Base-by-base conservation (phyloP, 2,113 vertebrate species). In the Plotosus lineatus region DNA sequence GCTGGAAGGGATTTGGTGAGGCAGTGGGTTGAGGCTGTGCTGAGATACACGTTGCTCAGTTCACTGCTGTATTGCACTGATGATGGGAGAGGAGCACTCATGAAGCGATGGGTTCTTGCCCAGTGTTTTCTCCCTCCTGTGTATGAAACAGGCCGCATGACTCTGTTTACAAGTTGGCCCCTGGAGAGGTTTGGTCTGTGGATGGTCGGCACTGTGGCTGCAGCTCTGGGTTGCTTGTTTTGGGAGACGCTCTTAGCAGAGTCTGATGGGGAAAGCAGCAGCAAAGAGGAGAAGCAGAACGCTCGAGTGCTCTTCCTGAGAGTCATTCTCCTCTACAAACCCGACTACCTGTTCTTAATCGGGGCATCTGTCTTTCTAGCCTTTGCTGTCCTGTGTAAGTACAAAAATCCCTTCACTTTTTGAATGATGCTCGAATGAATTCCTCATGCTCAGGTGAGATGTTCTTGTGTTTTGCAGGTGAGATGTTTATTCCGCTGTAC, bases 311-410 rank as follows among this genome's bases (percentile, higher is more conserved):
- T 93, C 10, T 51, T 94, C 4, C 0, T 90, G 80, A 91, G 90
- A 42, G 90, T 95, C 26, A 0, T 96, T 1, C 26, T 3, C 0
- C 36, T 93, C 23, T 91, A 1, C 26, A 77, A 12, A 21, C 88
- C 89, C 0, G 88, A 95, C 19, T 86, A 76, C 28, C 17, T 21
- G 0, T 31, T 90, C 4, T 2, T 96, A 1, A 0, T 84, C 0
- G 89, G 85, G 0, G 94, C 92, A 0, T 85, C 93, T 11, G 0
- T 90, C 17, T 94, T 93, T 87, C 86, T 96, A 51, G 19, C 80
- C 0, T 21, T 93, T 74, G 93, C 94, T 3, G 91, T 92, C 0
- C 8, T 92, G 14, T 91, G 94, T 95, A 74, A 94, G 94, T 91
- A 66, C 51, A 0, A 6, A 21, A 68, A 46, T 69, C 12, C 6